phyloP scores from a whole-genome alignment of 2,888 invertebrate genomes.

The Tricholauxania praeusta region DNA sequence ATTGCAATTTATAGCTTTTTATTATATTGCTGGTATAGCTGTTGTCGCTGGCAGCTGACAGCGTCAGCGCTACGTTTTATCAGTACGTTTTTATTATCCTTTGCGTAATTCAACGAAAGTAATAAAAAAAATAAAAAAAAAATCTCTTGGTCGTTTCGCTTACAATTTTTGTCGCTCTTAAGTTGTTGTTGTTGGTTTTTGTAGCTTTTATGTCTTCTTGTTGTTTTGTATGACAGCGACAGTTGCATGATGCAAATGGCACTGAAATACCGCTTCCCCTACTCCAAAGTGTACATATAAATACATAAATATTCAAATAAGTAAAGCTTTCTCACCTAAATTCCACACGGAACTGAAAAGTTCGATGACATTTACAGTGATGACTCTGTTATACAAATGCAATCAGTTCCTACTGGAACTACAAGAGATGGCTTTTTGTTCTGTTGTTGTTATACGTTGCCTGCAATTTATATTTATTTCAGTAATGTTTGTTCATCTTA shows the following conservation, averaged over 20 bases:
- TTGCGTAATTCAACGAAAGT: neutral
- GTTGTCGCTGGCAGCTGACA: conserved; percentile 5
- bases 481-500: neutral
- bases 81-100: conserved; percentile 1
- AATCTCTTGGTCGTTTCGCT: conserved; percentile 6
- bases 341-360: no score
- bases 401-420: no score
- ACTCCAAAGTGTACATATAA: no score
- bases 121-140: neutral
- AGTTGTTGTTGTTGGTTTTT: neutral
- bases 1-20: conserved; percentile 29
- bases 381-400: no score
- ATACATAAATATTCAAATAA: no score
- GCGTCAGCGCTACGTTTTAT: neutral
- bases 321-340: no score
- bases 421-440: neutral
- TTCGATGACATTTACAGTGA: no score
- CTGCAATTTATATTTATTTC: conserved; percentile 27
- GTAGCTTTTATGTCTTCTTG: neutral
- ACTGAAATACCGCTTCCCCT: no score
- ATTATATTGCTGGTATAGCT: neutral
- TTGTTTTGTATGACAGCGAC: no score
- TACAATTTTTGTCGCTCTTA: conserved; percentile 1
- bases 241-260: no score
- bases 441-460: neutral